These are phyloP conservation scores for Panthera uncia DNA, from an alignment of 2,113 vertebrate species.

Conservation along the genomic window DNA sequence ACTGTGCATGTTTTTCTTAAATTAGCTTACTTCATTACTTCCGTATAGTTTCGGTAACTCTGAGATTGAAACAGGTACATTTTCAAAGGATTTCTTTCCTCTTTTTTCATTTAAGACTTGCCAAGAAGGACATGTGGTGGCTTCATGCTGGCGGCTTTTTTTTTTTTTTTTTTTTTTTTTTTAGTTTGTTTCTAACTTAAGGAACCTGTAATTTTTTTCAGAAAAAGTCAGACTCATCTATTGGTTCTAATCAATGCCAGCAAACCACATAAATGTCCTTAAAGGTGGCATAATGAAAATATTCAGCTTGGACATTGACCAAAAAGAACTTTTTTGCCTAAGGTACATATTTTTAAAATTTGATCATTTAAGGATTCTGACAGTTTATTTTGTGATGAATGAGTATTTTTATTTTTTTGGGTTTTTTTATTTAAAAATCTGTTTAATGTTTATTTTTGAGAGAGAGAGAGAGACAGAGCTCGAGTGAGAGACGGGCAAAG, in stretches of 20 bases:
- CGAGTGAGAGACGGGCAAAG: no score
- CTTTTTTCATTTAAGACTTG: constrained; percentile 48
- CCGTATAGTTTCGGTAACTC: neutral
- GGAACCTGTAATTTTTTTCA: neutral
- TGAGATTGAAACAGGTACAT: neutral
- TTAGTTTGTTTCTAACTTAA: neutral
- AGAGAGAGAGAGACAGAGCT: no score
- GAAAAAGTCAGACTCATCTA: neutral
- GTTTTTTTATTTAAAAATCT: no score
- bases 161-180: neutral
- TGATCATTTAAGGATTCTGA: constrained; percentile 3
- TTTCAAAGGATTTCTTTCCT: constrained; percentile 13
- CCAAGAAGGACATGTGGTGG: neutral
- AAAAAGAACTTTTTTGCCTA: neutral
- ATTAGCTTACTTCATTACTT: neutral
- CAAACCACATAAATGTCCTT: neutral
- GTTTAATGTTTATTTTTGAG: no score
- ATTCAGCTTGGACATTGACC: neutral
- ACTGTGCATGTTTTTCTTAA: neutral
- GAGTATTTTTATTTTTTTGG: neutral
- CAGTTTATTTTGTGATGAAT: neutral
- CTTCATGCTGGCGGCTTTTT: neutral
- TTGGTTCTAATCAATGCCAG: neutral
- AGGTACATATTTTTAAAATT: neutral
- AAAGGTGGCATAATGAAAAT: constrained; percentile 26